phyloP scores from a whole-genome alignment of 2,888 invertebrate genomes.

The Ligdia adustata region DNA sequence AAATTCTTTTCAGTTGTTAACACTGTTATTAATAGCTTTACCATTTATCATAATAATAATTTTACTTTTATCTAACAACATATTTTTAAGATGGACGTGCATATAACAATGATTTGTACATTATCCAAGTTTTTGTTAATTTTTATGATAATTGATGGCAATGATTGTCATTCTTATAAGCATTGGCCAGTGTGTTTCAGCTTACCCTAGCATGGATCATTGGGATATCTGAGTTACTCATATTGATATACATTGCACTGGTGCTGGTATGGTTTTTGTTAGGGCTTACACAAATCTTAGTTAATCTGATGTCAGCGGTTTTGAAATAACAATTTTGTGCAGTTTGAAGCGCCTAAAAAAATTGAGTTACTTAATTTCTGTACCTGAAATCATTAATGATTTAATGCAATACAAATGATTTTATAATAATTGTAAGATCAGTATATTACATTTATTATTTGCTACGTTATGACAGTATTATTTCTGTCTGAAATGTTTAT shows the following conservation, averaged over 20 bases:
- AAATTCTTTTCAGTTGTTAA: too few relatives aligned
- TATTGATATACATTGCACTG: conserved; percentile 32
- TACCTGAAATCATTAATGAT: too few relatives aligned
- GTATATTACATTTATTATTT: too few relatives aligned
- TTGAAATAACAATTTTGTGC: conserved; percentile 7
- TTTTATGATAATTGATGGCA: not conserved
- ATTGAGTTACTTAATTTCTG: not conserved
- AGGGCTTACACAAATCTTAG: conserved; percentile 10
- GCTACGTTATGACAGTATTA: too few relatives aligned
- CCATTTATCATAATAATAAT: conserved; percentile 5
- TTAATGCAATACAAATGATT: too few relatives aligned
- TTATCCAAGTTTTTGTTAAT: not conserved
- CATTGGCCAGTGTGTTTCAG: conserved; percentile 25
- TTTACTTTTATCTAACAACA: conserved; percentile 9
- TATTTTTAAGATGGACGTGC: conserved; percentile 14
- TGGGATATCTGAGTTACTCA: conserved; percentile 20
- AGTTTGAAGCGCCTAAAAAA: too few relatives aligned
- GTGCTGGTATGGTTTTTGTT: conserved; percentile 43
- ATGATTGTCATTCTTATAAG: conserved; percentile 15
- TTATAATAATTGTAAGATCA: too few relatives aligned
- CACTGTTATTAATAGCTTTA: not conserved
- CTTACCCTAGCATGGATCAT: conserved; percentile 45
- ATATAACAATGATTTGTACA: conserved; percentile 14
- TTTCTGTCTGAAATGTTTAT: conserved; percentile 15
- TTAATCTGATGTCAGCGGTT: not conserved